Conservation (phyloP, 2,888 invertebrate genomes). For the Apodemia zela region DNA sequence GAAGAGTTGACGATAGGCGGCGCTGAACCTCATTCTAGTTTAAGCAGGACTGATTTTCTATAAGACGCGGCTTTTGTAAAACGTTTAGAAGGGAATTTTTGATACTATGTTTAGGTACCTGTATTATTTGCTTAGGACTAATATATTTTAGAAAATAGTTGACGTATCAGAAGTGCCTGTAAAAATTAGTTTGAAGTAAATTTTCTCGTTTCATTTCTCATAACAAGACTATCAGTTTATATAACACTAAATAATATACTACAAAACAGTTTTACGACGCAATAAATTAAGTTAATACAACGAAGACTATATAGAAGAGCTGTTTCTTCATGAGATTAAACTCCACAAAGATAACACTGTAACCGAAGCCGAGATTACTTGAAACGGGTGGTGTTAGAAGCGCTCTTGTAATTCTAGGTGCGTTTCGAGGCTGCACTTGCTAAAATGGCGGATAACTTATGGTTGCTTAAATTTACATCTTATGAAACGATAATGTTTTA, state of each 20-base stretch:
- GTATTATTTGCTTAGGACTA: constrained; percentile 30
- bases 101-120: constrained; percentile 30
- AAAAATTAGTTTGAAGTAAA: no score
- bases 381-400: neutral
- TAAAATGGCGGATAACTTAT: constrained; percentile 1
- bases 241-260: neutral
- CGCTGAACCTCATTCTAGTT: neutral
- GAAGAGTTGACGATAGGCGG: no score
- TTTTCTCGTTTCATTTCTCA: no score
- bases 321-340: constrained; percentile 7
- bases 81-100: neutral
- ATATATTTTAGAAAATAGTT: constrained; percentile 31
- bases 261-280: neutral
- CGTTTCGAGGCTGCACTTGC: constrained; percentile 8
- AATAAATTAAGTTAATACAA: constrained; percentile 3
- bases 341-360: constrained; percentile 9
- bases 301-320: constrained; percentile 1
- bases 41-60: neutral
- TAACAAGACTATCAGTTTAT: no score
- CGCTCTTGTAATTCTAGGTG: constrained; percentile 11
- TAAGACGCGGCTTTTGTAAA: neutral
- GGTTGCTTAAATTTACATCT: constrained; percentile 10
- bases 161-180: no score
- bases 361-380: constrained; percentile 1
- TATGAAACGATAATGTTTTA: neutral